These are phyloP conservation scores for Cephonodes hylas DNA, from an alignment of 2,888 invertebrate species.

Conservation along the genomic window DNA sequence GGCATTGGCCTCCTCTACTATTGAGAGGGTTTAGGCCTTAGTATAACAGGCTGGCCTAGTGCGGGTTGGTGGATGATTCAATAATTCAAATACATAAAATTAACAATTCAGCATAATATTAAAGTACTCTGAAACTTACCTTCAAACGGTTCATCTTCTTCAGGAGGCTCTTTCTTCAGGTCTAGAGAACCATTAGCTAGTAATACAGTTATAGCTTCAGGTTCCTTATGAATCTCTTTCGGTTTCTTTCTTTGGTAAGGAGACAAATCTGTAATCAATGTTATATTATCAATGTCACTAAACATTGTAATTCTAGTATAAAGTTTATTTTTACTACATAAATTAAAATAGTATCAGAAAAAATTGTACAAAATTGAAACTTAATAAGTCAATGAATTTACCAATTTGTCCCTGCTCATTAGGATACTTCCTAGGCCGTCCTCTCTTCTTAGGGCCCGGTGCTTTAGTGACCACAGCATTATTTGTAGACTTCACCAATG, in stretches of 20 bases:
- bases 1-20: no score
- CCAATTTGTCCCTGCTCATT: conserved; percentile 75
- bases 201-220: conserved; percentile 49
- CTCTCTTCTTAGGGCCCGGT: conserved; percentile 65
- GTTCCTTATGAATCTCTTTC: conserved; percentile 32
- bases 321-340: no score
- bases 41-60: no score
- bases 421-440: conserved; percentile 74
- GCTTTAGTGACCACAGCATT: conserved; percentile 68
- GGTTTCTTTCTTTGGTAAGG: conserved; percentile 51
- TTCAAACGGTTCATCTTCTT: conserved; percentile 35
- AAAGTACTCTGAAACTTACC: conserved; percentile 25
- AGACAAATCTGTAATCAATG: conserved; percentile 38
- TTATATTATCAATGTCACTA: no score
- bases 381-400: conserved; percentile 25
- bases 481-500: conserved; percentile 52
- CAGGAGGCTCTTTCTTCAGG: conserved; percentile 56
- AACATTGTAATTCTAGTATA: no score
- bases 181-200: conserved; percentile 51
- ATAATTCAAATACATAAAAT: neutral
- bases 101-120: neutral
- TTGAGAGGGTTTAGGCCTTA: no score
- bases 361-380: neutral
- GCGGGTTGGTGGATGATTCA: no score
- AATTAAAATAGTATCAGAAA: no score